Percentiles rank a stretch among this genome's conserved stretches.
These are phyloP conservation scores for Suncus etruscus DNA, from an alignment of 2,113 vertebrate genomes.

Conservation along the genomic window DNA sequence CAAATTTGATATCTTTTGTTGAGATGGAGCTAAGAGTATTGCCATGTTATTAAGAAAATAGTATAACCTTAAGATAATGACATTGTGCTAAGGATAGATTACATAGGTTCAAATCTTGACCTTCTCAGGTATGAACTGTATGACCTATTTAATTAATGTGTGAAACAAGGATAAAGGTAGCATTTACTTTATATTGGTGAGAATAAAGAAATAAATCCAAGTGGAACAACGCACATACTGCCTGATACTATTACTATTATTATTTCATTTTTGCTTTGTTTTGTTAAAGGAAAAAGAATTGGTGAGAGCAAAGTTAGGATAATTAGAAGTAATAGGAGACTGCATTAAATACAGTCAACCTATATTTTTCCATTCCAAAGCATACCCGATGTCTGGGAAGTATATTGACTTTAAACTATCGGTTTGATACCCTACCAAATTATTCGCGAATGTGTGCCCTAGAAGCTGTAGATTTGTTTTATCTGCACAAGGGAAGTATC, in stretches of 20 bases:
- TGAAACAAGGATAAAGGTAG: background rate
- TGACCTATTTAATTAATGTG: background rate
- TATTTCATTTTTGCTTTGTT: background rate
- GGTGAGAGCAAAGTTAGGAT: background rate
- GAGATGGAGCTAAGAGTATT: background rate
- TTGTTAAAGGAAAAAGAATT: background rate
- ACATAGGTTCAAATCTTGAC: background rate
- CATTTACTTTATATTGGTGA: background rate
- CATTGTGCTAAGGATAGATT: background rate
- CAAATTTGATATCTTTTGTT: background rate
- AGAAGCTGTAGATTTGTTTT: slow-evolving; percentile 16
- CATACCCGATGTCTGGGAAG: background rate
- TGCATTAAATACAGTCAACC: background rate
- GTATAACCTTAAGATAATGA: background rate
- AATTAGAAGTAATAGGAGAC: background rate
- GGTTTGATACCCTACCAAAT: background rate
- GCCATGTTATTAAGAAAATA: background rate
- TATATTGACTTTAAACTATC: background rate
- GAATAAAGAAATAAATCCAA: background rate
- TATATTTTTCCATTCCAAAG: background rate
- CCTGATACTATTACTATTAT: background rate
- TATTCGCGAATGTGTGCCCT: slow-evolving; percentile 16
- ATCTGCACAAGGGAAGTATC: slow-evolving; percentile 26
- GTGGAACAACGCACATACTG: background rate
- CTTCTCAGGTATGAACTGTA: background rate